Percentiles rank a stretch among this genome's conserved stretches.
Conservation (phyloP, 2,797 vertebrate species). For the Pterois miles region DNA sequence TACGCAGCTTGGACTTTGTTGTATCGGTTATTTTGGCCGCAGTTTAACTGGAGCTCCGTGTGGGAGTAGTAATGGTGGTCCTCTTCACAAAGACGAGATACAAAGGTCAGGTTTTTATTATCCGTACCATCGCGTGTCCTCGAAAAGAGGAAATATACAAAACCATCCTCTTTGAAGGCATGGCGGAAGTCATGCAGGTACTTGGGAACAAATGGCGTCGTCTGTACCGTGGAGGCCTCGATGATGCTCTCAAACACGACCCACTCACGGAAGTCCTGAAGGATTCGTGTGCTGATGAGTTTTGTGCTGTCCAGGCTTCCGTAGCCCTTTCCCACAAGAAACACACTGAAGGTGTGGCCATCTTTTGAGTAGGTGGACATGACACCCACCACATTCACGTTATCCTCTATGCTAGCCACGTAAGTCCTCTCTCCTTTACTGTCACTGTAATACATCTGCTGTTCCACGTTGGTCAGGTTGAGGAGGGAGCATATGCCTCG, state of each 20-base stretch:
- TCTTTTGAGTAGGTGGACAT: constrained; percentile 83
- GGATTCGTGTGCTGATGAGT: constrained; percentile 95
- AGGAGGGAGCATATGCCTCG: constrained; percentile 94
- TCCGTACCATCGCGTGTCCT: constrained; percentile 87
- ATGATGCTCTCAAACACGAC: constrained; percentile 94
- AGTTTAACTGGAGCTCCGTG: constrained; percentile 92
- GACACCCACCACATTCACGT: constrained; percentile 91
- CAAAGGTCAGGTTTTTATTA: constrained; percentile 88
- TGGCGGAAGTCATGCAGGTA: constrained; percentile 91
- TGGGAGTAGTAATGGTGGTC: constrained; percentile 93
- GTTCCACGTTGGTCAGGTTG: constrained; percentile 86
- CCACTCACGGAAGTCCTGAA: constrained; percentile 85
- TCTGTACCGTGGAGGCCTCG: constrained; percentile 92
- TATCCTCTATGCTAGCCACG: constrained; percentile 94
- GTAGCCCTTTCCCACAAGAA: constrained; percentile 95
- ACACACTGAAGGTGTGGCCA: constrained; percentile 72
- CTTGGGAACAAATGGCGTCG: constrained; percentile 87
- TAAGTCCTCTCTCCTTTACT: constrained; percentile 93
- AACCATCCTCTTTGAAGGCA: constrained; percentile 88
- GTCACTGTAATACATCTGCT: constrained; percentile 89
- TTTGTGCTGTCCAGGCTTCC: constrained; percentile 91
- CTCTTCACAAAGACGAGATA: constrained; percentile 91
- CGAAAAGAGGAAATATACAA: constrained; percentile 95
- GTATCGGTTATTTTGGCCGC: constrained; percentile 75
- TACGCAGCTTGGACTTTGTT: constrained; percentile 84